A percentile compares a stretch with the other conserved stretches of the same genome.
These are phyloP conservation scores for Drosophila kohkoa DNA, from an alignment of 1,140 invertebrate species.

Conservation along the genomic window DNA sequence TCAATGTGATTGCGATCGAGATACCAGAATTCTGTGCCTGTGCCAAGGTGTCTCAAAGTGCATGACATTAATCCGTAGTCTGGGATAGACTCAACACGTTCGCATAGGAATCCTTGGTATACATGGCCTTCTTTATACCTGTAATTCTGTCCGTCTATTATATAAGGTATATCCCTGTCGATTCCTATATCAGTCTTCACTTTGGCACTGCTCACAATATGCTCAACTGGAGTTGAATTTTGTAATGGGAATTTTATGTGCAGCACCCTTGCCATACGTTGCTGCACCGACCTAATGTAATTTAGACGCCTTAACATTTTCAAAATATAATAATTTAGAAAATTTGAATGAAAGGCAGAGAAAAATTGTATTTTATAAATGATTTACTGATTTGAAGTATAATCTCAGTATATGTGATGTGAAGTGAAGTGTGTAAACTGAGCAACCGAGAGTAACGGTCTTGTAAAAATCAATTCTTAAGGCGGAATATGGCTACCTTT, in stretches of 20 bases:
- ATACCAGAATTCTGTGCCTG: slow-evolving; percentile 95
- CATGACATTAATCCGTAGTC: slow-evolving; percentile 93
- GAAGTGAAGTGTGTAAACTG: too few species aligned
- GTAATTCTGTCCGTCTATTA: slow-evolving; percentile 50
- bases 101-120: slow-evolving; percentile 88
- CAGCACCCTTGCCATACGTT: not conserved
- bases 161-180: slow-evolving; percentile 26
- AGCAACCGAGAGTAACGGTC: too few species aligned
- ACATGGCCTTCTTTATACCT: slow-evolving; percentile 86
- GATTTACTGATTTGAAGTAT: too few species aligned
- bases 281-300: too few species aligned
- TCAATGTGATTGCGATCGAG: slow-evolving; percentile 94
- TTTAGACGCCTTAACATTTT: too few species aligned
- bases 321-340: too few species aligned
- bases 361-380: too few species aligned
- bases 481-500: too few species aligned
- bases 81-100: slow-evolving; percentile 87
- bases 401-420: too few species aligned
- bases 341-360: too few species aligned
- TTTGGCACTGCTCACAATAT: slow-evolving; percentile 4
- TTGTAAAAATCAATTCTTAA: too few species aligned
- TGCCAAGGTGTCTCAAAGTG: slow-evolving; percentile 90
- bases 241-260: slow-evolving; percentile 5
- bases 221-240: slow-evolving; percentile 21
- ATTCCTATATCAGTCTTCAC: not conserved